These are phyloP conservation scores for Umimayanthus kanabou DNA, from an alignment of 92 coral and sea anemone genomes.

Conservation along the genomic window DNA sequence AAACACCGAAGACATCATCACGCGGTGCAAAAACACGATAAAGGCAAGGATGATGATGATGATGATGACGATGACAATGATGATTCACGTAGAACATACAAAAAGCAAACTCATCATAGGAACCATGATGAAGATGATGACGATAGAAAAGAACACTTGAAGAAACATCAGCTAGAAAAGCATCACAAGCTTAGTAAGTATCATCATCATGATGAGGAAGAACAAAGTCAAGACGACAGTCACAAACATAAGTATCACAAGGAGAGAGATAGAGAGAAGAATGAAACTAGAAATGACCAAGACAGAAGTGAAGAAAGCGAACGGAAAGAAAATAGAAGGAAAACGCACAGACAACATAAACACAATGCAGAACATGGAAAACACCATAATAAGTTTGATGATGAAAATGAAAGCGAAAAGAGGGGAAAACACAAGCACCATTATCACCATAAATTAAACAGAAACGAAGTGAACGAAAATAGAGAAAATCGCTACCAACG, in stretches of 20 bases:
- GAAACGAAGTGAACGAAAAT: background rate
- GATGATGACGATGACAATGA: slow-evolving; percentile 25
- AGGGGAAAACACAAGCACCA: background rate
- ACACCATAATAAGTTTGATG: background rate
- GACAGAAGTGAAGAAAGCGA: background rate
- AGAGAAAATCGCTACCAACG: background rate
- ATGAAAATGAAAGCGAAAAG: background rate
- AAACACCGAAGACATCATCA: slow-evolving; percentile 1
- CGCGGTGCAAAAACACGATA: background rate
- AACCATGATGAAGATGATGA: slow-evolving; percentile 47
- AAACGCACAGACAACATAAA: background rate
- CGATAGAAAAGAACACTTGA: slow-evolving; percentile 32
- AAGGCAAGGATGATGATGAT: slow-evolving; percentile 41
- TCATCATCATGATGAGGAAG: slow-evolving; percentile 1
- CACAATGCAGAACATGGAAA: background rate
- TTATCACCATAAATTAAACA: background rate
- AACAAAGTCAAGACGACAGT: background rate
- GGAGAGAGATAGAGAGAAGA: background rate
- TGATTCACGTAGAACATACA: slow-evolving; percentile 44
- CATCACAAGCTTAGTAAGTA: slow-evolving; percentile 17
- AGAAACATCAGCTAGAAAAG: slow-evolving; percentile 24
- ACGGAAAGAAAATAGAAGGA: background rate
- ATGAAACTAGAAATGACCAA: background rate
- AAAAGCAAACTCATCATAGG: background rate
- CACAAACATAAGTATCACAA: background rate